Percentiles rank a stretch among this genome's conserved stretches.
Conservation (phyloP, 2,797 vertebrate species). For the Leptodactylus fallax region DNA sequence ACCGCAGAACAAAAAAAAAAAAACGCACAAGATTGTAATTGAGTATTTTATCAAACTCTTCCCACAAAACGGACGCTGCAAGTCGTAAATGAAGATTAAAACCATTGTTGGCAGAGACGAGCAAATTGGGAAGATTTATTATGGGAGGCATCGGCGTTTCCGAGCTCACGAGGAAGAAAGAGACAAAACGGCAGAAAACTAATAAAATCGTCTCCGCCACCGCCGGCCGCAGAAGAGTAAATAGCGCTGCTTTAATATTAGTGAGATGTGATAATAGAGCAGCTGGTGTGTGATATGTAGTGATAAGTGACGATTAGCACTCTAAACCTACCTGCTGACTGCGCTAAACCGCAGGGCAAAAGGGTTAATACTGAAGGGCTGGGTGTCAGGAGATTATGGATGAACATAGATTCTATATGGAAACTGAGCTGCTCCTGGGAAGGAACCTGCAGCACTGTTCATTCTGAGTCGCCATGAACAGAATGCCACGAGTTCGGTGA, state of each 20-base stretch:
- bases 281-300: conserved; percentile 74
- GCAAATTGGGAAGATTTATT: conserved; percentile 88
- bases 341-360: neutral
- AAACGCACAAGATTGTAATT: conserved; percentile 77
- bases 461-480: neutral
- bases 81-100: conserved; percentile 88
- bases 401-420: neutral
- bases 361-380: neutral
- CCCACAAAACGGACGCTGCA: conserved; percentile 81
- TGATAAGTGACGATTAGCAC: conserved; percentile 65
- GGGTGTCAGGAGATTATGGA: neutral
- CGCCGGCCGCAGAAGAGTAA: conserved; percentile 74
- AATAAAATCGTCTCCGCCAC: conserved; percentile 32
- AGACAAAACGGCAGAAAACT: conserved; percentile 64
- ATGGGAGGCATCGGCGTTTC: conserved; percentile 81
- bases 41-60: conserved; percentile 86
- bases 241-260: conserved; percentile 66
- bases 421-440: neutral
- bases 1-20: conserved; percentile 69
- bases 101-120: conserved; percentile 81
- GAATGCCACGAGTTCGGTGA: neutral
- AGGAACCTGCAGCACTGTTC: neutral
- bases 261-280: conserved; percentile 74
- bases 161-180: conserved; percentile 72
- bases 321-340: neutral